phyloP scores from a whole-genome alignment of 1,140 invertebrate species.

The Bombus turneri region DNA sequence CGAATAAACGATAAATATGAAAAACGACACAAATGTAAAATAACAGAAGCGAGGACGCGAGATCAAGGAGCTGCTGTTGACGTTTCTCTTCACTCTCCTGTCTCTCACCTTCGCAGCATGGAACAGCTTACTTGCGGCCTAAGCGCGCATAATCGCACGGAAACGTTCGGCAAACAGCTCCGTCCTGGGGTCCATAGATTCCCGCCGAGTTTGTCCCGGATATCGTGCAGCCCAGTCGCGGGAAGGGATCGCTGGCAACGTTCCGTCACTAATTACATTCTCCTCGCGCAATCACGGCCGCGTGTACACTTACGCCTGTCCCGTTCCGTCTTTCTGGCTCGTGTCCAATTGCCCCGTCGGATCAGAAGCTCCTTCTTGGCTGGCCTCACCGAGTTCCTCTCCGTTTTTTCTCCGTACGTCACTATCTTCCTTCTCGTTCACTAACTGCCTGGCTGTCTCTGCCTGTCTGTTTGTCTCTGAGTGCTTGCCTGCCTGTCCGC shows the following conservation, averaged over 20 bases:
- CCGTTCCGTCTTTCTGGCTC: constrained; percentile 67
- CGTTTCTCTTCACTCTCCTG: neutral
- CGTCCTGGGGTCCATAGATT: constrained; percentile 49
- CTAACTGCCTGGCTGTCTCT: neutral
- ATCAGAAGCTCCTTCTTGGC: constrained; percentile 77
- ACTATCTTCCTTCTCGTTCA: neutral
- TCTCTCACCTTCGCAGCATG: neutral
- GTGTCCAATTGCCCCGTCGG: constrained; percentile 73
- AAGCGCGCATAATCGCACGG: constrained; percentile 57
- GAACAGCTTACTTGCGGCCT: constrained; percentile 42
- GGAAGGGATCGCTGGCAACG: constrained; percentile 62
- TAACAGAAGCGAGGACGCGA: neutral
- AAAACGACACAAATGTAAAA: neutral
- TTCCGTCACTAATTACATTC: constrained; percentile 76
- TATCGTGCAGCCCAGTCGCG: constrained; percentile 52
- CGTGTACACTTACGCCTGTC: constrained; percentile 58
- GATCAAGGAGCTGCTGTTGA: neutral
- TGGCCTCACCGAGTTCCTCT: neutral
- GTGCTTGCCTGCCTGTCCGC: no score
- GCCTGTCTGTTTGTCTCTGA: no score
- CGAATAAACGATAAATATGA: no score
- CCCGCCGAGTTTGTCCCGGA: constrained; percentile 59
- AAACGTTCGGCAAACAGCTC: constrained; percentile 57
- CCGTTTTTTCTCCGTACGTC: neutral
- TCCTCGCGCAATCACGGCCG: constrained; percentile 74